Percentiles rank a stretch among this genome's conserved stretches.
phyloP scores from a whole-genome alignment of 2,888 invertebrate genomes.

The Mactromeris polynyma region DNA sequence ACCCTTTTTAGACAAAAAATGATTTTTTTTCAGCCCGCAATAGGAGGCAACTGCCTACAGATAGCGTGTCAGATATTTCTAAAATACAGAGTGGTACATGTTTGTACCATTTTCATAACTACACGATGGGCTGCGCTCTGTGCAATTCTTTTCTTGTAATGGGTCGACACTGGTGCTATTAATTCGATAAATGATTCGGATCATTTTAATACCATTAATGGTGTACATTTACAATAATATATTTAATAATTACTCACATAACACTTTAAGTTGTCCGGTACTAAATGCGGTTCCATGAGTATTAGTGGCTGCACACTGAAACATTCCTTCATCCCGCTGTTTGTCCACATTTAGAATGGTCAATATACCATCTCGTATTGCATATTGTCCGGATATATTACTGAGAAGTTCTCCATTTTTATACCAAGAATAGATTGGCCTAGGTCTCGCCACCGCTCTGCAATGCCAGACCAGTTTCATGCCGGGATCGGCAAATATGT shows the following conservation, averaged over 20 bases:
- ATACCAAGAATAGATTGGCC: slow-evolving; percentile 60
- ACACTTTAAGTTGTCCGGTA: slow-evolving; percentile 95
- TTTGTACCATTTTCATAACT: no score
- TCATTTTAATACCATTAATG: no score
- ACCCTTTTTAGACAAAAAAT: no score
- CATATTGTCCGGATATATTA: slow-evolving; percentile 25
- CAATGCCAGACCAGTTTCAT: slow-evolving; percentile 60
- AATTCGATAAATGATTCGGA: no score
- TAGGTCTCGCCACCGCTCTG: slow-evolving; percentile 61
- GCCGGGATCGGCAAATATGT: slow-evolving; percentile 61
- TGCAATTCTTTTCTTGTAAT: no score
- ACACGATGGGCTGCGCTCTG: no score
- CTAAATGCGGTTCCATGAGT: slow-evolving; percentile 94
- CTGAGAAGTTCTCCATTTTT: slow-evolving; percentile 54
- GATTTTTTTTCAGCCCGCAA: no score
- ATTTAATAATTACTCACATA: slow-evolving; percentile 92
- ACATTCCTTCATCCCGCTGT: slow-evolving; percentile 93
- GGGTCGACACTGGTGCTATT: no score
- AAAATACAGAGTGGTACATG: no score
- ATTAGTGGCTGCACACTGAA: slow-evolving; percentile 96
- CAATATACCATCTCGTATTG: slow-evolving; percentile 5
- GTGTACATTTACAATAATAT: no score
- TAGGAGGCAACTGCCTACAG: no score
- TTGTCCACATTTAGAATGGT: slow-evolving; percentile 23
- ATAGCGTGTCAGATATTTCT: no score